Conservation (phyloP, 2,113 vertebrate species). For the Pampusana beccarii region DNA sequence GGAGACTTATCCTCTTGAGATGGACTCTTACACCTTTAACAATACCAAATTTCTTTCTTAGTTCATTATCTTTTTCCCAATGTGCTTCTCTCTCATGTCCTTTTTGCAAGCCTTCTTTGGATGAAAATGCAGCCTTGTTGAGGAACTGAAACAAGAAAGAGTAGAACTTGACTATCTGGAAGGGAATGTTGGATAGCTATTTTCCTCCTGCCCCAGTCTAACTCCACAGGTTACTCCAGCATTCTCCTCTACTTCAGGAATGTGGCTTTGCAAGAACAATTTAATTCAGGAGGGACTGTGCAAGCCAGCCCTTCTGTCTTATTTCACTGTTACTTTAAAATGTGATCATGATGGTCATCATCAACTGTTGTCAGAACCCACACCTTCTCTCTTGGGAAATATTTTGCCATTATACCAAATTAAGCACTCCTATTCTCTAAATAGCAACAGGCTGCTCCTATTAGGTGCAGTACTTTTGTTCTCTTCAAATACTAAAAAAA, state of each 20-base stretch:
- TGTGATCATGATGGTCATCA: background rate
- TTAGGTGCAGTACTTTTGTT: background rate
- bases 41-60: background rate
- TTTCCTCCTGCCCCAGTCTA: background rate
- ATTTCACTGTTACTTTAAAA: background rate
- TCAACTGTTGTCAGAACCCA: background rate
- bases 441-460: background rate
- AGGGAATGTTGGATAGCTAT: background rate
- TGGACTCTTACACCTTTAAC: background rate
- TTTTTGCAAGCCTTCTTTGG: background rate
- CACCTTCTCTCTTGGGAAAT: background rate
- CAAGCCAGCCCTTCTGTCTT: background rate
- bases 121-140: background rate
- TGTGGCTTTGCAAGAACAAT: background rate
- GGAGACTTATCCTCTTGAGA: background rate
- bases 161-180: background rate
- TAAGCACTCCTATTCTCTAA: background rate
- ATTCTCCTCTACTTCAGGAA: background rate
- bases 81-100: accelerated
- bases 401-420: background rate
- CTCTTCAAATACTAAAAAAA: background rate
- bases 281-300: background rate
- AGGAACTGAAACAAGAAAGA: conserved; percentile 6
- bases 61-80: background rate
- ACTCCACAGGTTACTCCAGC: background rate